Evolutionary conservation across 2,888 invertebrate genomes (phyloP).

Genomic region (Thelaira solivaga): DNA sequence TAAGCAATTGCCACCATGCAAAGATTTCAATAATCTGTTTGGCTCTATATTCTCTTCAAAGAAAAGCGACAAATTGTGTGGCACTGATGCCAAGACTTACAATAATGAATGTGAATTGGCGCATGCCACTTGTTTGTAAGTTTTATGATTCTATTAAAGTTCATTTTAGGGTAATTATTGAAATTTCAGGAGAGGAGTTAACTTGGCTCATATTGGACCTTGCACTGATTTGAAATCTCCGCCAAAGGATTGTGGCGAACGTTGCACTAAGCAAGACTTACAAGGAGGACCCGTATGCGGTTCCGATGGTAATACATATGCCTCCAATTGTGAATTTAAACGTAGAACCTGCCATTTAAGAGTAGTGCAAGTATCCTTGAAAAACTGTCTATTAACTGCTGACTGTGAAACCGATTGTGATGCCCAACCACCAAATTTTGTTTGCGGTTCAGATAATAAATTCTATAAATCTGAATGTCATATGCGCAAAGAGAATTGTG

Average conservation of each 20-base stretch:
- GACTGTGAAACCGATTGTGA: constrained; percentile 83
- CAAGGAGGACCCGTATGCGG: constrained; percentile 88
- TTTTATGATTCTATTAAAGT: constrained; percentile 16
- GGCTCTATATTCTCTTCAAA: constrained; percentile 78
- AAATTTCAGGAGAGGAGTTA: constrained; percentile 84
- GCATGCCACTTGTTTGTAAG: constrained; percentile 90
- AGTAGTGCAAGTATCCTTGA: constrained; percentile 88
- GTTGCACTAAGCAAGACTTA: constrained; percentile 79
- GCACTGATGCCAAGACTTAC: constrained; percentile 92
- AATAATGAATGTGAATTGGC: constrained; percentile 89
- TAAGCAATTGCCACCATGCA: constrained; percentile 84
- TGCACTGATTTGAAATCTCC: constrained; percentile 82
- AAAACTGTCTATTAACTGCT: constrained; percentile 91
- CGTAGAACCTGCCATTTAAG: constrained; percentile 90
- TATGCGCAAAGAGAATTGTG: constrained; percentile 94
- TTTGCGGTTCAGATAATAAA: constrained; percentile 93
- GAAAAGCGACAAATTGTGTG: constrained; percentile 89
- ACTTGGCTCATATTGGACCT: constrained; percentile 91
- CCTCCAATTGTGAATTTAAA: constrained; percentile 90
- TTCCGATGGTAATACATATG: constrained; percentile 92
- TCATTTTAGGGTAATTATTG: not conserved
- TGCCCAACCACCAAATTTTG: constrained; percentile 83
- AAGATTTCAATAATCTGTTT: constrained; percentile 75
- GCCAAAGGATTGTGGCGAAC: constrained; percentile 79
- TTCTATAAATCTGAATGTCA: constrained; percentile 93